These are phyloP conservation scores for Globodera rostochiensis DNA, from an alignment of 1,140 invertebrate species.

Conservation along the genomic window DNA sequence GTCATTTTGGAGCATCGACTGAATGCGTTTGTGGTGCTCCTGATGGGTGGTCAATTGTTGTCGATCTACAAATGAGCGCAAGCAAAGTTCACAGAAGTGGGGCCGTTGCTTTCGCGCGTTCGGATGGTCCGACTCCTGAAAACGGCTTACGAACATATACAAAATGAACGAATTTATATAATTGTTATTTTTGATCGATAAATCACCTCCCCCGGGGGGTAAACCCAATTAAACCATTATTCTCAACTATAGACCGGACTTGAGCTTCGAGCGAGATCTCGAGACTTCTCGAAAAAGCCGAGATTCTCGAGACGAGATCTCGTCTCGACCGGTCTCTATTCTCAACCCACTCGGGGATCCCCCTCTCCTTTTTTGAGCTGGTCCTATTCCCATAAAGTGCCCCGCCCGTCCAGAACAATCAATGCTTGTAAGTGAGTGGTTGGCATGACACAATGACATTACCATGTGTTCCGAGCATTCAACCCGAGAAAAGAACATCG, in stretches of 20 bases:
- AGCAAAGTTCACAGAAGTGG: conserved; percentile 60
- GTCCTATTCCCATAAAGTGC: no score
- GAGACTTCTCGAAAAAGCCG: background rate
- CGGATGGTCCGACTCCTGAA: conserved; percentile 52
- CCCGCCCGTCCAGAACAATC: no score
- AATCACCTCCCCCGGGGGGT: no score
- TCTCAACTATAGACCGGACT: background rate
- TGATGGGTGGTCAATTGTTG: conserved; percentile 62
- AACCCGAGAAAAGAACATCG: conserved; percentile 53
- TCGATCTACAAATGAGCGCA: conserved; percentile 56
- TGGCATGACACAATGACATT: background rate
- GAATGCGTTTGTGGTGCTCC: conserved; percentile 61
- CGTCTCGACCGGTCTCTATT: no score
- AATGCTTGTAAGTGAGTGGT: no score
- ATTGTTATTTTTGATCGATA: no score
- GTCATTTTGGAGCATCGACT: conserved; percentile 39
- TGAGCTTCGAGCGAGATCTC: no score
- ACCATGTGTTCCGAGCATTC: conserved; percentile 60
- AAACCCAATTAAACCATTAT: conserved; percentile 2
- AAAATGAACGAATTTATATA: background rate
- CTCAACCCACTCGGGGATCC: no score
- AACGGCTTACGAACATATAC: no score
- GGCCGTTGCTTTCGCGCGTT: conserved; percentile 52
- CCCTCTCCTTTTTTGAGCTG: no score
- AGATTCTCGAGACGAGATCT: no score